These are phyloP conservation scores for Drosophila busckii DNA, from an alignment of 1,140 invertebrate species.

Conservation along the genomic window DNA sequence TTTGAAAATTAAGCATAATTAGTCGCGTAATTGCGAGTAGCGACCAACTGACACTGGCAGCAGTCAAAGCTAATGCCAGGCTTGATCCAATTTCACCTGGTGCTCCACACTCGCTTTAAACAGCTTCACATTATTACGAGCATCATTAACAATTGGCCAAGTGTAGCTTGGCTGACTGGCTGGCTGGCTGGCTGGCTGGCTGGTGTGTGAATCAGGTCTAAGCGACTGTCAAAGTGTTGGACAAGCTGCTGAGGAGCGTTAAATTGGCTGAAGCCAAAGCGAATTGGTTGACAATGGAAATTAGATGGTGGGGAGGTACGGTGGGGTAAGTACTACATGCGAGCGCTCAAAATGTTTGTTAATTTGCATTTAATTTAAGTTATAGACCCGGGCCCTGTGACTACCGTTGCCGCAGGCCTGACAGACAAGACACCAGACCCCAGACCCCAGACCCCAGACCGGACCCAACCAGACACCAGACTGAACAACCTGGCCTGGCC, in stretches of 20 bases:
- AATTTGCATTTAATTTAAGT: conserved; percentile 37
- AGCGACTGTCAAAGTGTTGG: conserved; percentile 4
- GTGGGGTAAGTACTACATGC: conserved; percentile 1
- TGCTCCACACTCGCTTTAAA: background rate
- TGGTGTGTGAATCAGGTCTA: too few species aligned
- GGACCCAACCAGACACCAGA: too few species aligned
- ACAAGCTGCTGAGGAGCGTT: conserved; percentile 15
- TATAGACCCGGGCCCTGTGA: conserved; percentile 15
- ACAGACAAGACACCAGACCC: background rate
- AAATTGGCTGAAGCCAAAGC: conserved; percentile 13
- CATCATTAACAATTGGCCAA: conserved; percentile 3
- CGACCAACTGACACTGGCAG: too few species aligned
- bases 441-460: background rate
- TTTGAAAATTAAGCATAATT: too few species aligned
- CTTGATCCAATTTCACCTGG: conserved; percentile 11
- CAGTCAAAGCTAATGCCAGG: too few species aligned
- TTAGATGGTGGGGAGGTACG: conserved; percentile 8
- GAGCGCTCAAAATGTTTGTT: conserved; percentile 15
- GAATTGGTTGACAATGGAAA: conserved; percentile 29
- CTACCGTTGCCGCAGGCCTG: conserved; percentile 8
- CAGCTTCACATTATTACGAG: background rate
- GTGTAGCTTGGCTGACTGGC: background rate
- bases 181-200: too few species aligned
- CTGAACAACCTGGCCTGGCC: too few species aligned
- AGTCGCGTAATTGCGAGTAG: too few species aligned